Conservation (phyloP, 2,888 invertebrate genomes). For the Adela reaumurella region DNA sequence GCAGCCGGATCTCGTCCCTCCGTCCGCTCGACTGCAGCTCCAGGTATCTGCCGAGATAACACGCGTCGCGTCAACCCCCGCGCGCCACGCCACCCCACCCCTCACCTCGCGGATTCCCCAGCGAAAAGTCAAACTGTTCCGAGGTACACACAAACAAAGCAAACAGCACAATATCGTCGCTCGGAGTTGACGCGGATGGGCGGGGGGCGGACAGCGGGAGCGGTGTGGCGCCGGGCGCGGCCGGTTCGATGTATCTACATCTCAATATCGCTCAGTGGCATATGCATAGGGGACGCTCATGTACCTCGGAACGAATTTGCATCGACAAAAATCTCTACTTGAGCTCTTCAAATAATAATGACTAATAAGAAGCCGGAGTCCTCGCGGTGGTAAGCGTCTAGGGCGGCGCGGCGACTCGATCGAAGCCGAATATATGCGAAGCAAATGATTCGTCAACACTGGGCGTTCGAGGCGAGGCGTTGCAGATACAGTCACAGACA, state of each 20-base stretch:
- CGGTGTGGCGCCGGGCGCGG: conserved; percentile 23
- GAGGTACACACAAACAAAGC: conserved; percentile 56
- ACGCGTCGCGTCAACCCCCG: conserved; percentile 11
- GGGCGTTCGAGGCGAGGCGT: background rate
- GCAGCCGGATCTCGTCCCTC: conserved; percentile 80
- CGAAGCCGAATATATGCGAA: background rate
- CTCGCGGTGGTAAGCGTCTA: background rate
- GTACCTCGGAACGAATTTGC: conserved; percentile 54
- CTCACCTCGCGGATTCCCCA: no score
- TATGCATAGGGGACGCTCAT: conserved; percentile 43
- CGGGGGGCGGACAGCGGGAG: conserved; percentile 21
- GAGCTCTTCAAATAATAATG: background rate
- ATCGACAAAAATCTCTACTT: background rate
- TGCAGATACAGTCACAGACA: background rate
- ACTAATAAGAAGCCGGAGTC: background rate
- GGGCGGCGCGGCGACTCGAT: background rate
- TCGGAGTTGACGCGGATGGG: conserved; percentile 20
- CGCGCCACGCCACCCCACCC: conserved; percentile 4
- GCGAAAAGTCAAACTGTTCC: conserved; percentile 34
- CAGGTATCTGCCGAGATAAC: conserved; percentile 65
- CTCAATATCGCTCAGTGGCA: conserved; percentile 48
- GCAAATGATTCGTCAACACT: background rate
- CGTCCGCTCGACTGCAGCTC: conserved; percentile 90
- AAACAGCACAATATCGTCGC: conserved; percentile 5
- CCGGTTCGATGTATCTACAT: conserved; percentile 51